Evolutionary conservation across 2,113 vertebrate genomes (phyloP).

Genomic region (Sinocyclocheilus anophthalmus): DNA sequence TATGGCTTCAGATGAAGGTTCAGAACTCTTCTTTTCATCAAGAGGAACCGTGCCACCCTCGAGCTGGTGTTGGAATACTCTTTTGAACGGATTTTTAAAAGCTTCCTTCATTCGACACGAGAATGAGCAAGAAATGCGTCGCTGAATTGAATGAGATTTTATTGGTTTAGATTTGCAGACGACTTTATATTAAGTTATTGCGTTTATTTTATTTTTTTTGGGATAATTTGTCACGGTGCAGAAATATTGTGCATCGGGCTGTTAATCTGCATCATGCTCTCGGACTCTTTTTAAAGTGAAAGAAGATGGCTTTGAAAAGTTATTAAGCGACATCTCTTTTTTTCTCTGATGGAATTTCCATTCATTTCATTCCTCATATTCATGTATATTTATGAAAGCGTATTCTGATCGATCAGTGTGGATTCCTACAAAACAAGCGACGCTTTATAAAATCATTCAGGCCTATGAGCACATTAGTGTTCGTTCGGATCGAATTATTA

Average conservation of each 20-base stretch:
- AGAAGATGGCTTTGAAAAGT: background rate
- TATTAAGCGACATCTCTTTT: background rate
- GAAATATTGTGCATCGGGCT: background rate
- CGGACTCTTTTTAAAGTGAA: background rate
- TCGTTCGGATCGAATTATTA: background rate
- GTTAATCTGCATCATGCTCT: background rate
- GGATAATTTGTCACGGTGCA: background rate
- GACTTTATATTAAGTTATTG: background rate
- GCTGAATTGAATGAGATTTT: background rate
- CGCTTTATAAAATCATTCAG: background rate
- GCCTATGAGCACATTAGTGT: background rate
- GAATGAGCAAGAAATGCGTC: background rate
- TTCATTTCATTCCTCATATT: background rate
- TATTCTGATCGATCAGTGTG: background rate
- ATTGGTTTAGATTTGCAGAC: background rate
- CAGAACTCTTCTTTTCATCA: background rate
- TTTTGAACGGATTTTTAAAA: constrained; percentile 10
- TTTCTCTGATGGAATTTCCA: background rate
- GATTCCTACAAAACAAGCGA: background rate
- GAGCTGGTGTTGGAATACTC: constrained; percentile 17
- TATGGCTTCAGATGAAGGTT: background rate
- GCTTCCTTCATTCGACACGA: background rate
- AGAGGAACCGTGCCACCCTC: constrained; percentile 1
- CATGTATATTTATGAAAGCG: background rate
- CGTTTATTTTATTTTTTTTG: no score